phyloP scores from a whole-genome alignment of 1,140 invertebrate species.

The Paraescarpia echinospica region DNA sequence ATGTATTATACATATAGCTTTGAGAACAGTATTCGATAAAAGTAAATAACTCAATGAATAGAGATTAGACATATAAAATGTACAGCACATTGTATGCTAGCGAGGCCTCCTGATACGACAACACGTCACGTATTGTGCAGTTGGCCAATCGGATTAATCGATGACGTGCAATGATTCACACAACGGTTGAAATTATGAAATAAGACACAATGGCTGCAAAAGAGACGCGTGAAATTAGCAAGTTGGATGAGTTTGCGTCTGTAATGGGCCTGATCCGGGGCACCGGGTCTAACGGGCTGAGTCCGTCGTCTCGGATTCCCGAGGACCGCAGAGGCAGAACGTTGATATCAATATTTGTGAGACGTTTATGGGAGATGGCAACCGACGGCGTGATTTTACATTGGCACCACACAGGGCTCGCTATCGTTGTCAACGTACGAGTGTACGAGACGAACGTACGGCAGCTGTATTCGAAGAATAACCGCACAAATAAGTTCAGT shows the following conservation, averaged over 20 bases:
- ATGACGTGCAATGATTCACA: background rate
- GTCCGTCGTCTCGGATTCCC: background rate
- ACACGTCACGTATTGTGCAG: background rate
- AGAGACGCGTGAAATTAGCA: background rate
- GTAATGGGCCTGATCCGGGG: background rate
- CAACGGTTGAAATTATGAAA: background rate
- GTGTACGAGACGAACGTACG: background rate
- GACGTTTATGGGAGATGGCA: background rate
- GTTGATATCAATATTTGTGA: background rate
- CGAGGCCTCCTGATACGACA: background rate
- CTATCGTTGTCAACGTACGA: background rate
- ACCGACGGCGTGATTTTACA: background rate
- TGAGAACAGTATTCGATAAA: too few relatives aligned
- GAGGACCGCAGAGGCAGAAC: background rate
- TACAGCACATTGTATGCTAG: background rate
- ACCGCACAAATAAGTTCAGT: background rate
- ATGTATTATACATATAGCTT: too few relatives aligned
- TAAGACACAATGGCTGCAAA: background rate
- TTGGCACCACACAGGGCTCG: background rate
- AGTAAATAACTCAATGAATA: too few relatives aligned
- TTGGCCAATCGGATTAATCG: background rate
- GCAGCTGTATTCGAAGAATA: background rate
- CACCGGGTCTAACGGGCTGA: background rate
- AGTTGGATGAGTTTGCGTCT: background rate
- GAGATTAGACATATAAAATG: too few relatives aligned